Evolutionary conservation across 64 coral and sea anemone genomes (phyloP).

Genomic region (Pocillopora damicornis): DNA sequence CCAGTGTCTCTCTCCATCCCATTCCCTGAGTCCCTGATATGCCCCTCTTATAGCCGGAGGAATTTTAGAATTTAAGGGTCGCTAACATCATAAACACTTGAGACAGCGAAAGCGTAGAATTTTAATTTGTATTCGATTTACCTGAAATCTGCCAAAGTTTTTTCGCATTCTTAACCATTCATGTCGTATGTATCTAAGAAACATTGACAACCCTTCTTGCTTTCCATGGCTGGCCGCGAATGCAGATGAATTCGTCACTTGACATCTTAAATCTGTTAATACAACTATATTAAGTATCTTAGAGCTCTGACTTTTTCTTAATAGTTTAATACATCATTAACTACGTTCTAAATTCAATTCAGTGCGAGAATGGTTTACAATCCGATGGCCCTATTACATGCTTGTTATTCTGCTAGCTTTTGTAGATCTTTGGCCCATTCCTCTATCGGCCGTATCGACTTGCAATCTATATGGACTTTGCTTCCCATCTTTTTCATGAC

Average conservation of each 20-base stretch:
- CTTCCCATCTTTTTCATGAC: slow-evolving; percentile 67
- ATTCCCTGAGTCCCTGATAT: too few relatives aligned
- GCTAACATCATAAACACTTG: neutral
- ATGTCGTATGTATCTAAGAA: too few relatives aligned
- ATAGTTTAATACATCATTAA: neutral
- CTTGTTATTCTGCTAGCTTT: slow-evolving; percentile 6
- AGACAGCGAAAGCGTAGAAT: neutral
- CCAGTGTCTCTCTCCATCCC: too few relatives aligned
- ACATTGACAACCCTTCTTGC: too few relatives aligned
- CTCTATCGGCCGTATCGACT: slow-evolving; percentile 46
- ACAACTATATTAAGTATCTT: neutral
- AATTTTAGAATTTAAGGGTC: too few relatives aligned
- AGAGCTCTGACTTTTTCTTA: neutral
- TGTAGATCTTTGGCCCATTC: slow-evolving; percentile 45
- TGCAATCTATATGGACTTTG: slow-evolving; percentile 36
- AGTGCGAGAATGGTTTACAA: neutral
- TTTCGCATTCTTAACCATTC: too few relatives aligned
- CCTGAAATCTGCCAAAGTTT: too few relatives aligned
- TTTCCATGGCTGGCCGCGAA: too few relatives aligned
- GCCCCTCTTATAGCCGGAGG: too few relatives aligned
- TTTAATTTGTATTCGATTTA: too few relatives aligned
- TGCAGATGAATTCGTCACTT: too few relatives aligned
- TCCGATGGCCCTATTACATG: neutral
- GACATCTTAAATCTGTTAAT: too few relatives aligned
- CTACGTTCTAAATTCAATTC: neutral